phyloP scores from a whole-genome alignment of 1,140 invertebrate species.

The Drosophila lacertosa region DNA sequence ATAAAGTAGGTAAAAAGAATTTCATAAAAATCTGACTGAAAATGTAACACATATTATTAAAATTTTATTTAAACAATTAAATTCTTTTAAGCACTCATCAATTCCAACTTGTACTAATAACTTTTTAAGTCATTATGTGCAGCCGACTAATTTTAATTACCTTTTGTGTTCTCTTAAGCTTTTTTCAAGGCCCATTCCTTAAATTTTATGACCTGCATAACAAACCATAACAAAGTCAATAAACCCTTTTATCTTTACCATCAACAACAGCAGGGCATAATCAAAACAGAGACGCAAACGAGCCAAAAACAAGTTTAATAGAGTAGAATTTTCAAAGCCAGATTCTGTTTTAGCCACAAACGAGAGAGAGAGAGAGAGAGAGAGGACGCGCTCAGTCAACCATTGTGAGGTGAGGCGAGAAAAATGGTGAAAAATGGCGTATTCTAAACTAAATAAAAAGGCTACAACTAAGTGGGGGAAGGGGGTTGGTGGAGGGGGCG shows the following conservation, averaged over 20 bases:
- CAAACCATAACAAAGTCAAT: constrained; percentile 49
- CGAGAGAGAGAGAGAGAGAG: constrained; percentile 16
- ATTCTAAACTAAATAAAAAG: constrained; percentile 10
- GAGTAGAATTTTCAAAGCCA: constrained; percentile 21
- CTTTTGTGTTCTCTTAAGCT: not conserved
- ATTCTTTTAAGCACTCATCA: not conserved
- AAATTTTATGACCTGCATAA: constrained; percentile 31
- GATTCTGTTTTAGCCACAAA: constrained; percentile 12
- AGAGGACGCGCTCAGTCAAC: constrained; percentile 33
- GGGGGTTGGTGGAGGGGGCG: not conserved
- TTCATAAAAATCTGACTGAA: too few species aligned
- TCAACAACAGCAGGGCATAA: constrained; percentile 43
- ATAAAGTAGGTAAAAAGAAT: too few species aligned
- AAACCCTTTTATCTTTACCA: constrained; percentile 50
- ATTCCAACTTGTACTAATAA: not conserved
- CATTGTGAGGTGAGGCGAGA: constrained; percentile 40
- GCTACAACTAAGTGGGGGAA: constrained; percentile 3
- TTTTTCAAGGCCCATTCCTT: not conserved
- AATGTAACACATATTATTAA: too few species aligned
- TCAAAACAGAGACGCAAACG: constrained; percentile 45
- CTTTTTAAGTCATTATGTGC: not conserved
- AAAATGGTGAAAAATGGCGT: constrained; percentile 38
- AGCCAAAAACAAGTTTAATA: constrained; percentile 57
- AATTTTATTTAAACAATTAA: too few species aligned
- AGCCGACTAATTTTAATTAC: too few species aligned